Evolutionary conservation across 2,888 invertebrate genomes (phyloP).

Genomic region (Nephrotoma guestfalica): DNA sequence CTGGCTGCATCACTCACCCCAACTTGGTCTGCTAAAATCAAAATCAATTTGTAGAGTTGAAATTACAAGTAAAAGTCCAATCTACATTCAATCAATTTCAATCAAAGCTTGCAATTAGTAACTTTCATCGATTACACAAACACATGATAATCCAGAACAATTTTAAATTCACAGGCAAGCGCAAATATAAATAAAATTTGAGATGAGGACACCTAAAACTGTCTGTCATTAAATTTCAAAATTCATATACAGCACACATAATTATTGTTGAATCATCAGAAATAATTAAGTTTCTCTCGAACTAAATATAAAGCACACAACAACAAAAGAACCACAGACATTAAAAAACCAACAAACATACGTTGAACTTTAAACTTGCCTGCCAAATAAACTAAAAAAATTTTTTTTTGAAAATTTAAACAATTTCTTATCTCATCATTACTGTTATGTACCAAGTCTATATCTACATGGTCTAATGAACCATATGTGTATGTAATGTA

Average conservation of each 20-base stretch:
- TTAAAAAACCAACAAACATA: not conserved
- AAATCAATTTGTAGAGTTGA: too few relatives aligned
- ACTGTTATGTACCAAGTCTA: not conserved
- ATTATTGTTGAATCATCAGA: not conserved
- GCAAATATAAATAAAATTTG: too few relatives aligned
- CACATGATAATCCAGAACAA: too few relatives aligned
- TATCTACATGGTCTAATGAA: not conserved
- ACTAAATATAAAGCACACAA: not conserved
- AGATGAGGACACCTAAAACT: not conserved
- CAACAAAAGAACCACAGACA: not conserved
- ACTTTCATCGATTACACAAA: too few relatives aligned
- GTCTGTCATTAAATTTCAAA: not conserved
- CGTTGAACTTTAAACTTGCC: not conserved
- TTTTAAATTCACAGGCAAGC: too few relatives aligned
- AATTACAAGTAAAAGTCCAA: too few relatives aligned
- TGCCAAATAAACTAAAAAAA: not conserved
- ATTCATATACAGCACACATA: not conserved
- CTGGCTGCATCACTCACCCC: too few relatives aligned
- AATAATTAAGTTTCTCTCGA: not conserved
- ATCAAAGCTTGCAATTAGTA: too few relatives aligned
- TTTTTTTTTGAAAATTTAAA: not conserved
- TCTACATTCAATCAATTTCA: too few relatives aligned
- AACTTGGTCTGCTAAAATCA: too few relatives aligned
- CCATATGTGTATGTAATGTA: not conserved
- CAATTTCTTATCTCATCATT: not conserved